Base-by-base conservation (phyloP, 2,888 invertebrate species). In the Eudiplozoon nipponicum region DNA sequence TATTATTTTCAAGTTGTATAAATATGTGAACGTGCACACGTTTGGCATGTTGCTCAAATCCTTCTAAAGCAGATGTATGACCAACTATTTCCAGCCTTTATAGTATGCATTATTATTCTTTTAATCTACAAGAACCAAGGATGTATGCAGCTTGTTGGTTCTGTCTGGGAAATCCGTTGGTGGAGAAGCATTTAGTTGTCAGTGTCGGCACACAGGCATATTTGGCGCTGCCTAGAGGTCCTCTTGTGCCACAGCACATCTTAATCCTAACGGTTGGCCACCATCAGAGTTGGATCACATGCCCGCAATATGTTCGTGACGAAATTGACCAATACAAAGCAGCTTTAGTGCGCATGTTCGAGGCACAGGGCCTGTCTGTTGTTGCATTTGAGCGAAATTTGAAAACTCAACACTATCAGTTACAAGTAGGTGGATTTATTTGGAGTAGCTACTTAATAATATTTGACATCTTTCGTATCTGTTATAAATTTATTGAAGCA, bases 331-430 rank as follows among this genome's bases (percentile, higher is more conserved):
- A 69, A 52, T 67, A 63, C 50, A 67, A 68, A 52, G 48, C 51
- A 11, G 59, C 64, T 3, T 51, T 68, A 39, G 59, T 53, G 37
- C 57, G 63, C 44, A 72, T 71, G 54, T 80, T 70, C 51, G 64
- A 66, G 3, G 60, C 65, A 1, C 60, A 65, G 20, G 66, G 68
- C 7, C 69, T 71, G 54, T 65, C 68, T 7, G 70, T 71, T 0
- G 74, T 86, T 35, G 81, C 80, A 56, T 94, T 75, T 51, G 94
- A 94, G 58, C 66, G 94, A 37, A 86, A 86, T 60, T 90, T 69
- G 54, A 73, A 72, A 54, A 74, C 77, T 0, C 72, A 76, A 1
- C 90, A 94, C 57, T 68, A 84, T 61, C 81, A 86, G 61, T 68
- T 94, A 45, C 81, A 60, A 50, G 55, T 54, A 22, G 9, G n/a